These are phyloP conservation scores for Drosophila bipectinata DNA, from an alignment of 1,140 invertebrate genomes.

Conservation along the genomic window DNA sequence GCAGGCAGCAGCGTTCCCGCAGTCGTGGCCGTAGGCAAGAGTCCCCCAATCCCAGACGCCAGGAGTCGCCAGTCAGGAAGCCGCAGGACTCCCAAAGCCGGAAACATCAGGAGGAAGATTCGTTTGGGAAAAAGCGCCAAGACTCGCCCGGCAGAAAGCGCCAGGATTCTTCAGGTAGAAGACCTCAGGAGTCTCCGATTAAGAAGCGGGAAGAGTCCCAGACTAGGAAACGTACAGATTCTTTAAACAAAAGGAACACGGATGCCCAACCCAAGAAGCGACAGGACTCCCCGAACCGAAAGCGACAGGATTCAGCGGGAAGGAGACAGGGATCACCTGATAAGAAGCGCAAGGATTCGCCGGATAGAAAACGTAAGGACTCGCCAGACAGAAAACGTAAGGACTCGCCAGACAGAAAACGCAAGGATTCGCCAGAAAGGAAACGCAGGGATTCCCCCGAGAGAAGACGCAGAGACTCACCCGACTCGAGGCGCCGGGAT, in stretches of 20 bases:
- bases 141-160: conserved; percentile 4
- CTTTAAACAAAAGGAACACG: not conserved
- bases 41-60: conserved; percentile 35
- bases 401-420: conserved; percentile 9
- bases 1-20: conserved; percentile 56
- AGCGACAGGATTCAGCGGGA: conserved; percentile 29
- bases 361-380: not conserved
- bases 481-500: conserved; percentile 19
- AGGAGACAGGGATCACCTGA: conserved; percentile 15
- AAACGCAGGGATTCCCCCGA: conserved; percentile 11
- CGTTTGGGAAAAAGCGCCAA: conserved; percentile 1
- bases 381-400: not conserved
- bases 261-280: conserved; percentile 16
- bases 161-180: conserved; percentile 1
- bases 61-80: conserved; percentile 19
- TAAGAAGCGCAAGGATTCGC: not conserved
- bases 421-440: conserved; percentile 25
- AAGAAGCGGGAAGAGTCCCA: not conserved
- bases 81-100: conserved; percentile 22
- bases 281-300: conserved; percentile 6
- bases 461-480: conserved; percentile 18
- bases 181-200: not conserved
- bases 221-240: not conserved
- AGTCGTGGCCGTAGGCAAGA: conserved; percentile 60
- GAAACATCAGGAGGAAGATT: conserved; percentile 1